Evolutionary conservation across 1,140 invertebrate species (phyloP).

Genomic region (Pseudomyrmex gracilis): DNA sequence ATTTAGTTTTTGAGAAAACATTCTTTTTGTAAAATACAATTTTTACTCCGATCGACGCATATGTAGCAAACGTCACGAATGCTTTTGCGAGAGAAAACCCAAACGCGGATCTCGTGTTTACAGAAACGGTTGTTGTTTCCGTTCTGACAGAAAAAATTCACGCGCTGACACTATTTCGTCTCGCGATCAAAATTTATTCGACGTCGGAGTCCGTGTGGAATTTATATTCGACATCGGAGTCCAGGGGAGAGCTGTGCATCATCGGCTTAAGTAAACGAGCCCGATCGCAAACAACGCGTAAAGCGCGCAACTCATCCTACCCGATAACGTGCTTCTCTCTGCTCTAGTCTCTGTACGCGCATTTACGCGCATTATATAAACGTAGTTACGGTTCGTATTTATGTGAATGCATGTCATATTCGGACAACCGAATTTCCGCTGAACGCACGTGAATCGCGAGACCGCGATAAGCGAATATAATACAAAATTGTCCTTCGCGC

Average conservation of each 20-base stretch:
- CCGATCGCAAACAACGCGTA: conserved; percentile 67
- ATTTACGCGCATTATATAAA: conserved; percentile 18
- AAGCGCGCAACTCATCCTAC: conserved; percentile 32
- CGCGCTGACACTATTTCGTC: conserved; percentile 62
- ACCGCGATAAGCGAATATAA: not conserved
- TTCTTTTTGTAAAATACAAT: not conserved
- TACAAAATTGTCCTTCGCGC: not conserved
- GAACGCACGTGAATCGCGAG: not conserved
- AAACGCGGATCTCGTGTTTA: not conserved
- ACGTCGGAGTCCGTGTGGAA: conserved; percentile 51
- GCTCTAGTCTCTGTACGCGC: conserved; percentile 53
- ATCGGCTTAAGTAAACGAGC: conserved; percentile 72
- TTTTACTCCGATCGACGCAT: too few species aligned
- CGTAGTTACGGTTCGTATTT: not conserved
- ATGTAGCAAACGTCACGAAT: not conserved
- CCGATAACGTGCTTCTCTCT: not conserved
- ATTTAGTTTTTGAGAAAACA: not conserved
- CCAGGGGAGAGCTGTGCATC: conserved; percentile 60
- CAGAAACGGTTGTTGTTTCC: conserved; percentile 1
- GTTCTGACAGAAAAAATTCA: conserved; percentile 58
- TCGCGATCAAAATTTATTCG: conserved; percentile 70
- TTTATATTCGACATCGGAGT: conserved; percentile 68
- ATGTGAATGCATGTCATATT: conserved; percentile 49
- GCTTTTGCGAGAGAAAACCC: not conserved
- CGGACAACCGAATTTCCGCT: not conserved